Evolutionary conservation across 2,113 vertebrate species (phyloP), one percentile per base, ranked within the genome.

Genomic region (Daubentonia madagascariensis): DNA sequence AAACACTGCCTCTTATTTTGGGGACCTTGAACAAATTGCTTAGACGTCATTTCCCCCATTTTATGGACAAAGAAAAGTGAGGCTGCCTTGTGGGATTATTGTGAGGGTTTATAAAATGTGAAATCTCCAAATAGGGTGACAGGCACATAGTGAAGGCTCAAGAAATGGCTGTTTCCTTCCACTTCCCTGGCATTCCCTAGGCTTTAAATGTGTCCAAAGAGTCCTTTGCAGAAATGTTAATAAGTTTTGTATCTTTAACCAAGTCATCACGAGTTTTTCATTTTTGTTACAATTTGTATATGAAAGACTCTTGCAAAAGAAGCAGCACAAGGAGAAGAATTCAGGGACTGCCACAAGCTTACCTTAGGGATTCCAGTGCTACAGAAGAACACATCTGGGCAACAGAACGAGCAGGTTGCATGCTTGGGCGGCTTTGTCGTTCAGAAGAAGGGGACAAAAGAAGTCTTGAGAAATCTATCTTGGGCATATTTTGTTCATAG

Each of bases 11-110:
- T 96, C 10, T 84, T 73, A 84, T 79, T 84, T 87, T 45, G 1
- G 25, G 16, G 22, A 32, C 57, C 30, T 90, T 17, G 30, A 54
- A 61, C 45, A 67, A 11, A 1, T 81, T 54, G 92, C 63, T 89
- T 40, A 84, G 59, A 45, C 18, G 35, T 25, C 35, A 35, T 61
- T 92, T 87, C 18, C 18, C 57, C 50, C 52, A 67, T 83, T 17
- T 87, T 70, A 37, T 61, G 76, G 72, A 35, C 84, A 89, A 80
- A 90, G 30, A 83, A 86, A 84, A 84, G 18, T 14, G 11, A 83
- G 3, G 32, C 45, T 59, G n/a, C 37, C 35, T 68, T 14, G 0
- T 14, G 13, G 40, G 37, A 61, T 81, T 76, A 40, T 72, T 61
- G 28, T 30, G 48, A 85, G 75, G 2, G 14, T 3, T 57, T 17